Evolutionary conservation across 1,140 invertebrate species (phyloP).

Genomic region (Paralvinella palmiformis): DNA sequence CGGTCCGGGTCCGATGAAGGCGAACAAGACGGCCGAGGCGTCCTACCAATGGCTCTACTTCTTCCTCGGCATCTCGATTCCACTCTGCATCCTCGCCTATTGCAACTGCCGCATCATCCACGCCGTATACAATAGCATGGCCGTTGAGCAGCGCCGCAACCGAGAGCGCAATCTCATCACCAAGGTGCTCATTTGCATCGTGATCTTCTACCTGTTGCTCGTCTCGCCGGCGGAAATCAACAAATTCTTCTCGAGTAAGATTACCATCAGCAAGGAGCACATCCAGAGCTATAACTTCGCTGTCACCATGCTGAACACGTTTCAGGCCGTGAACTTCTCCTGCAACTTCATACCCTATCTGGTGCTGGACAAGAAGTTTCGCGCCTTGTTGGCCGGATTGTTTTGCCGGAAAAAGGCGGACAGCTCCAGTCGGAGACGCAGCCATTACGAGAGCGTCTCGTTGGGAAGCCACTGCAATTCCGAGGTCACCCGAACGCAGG

Average conservation of each 20-base stretch:
- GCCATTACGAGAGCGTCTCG: no score
- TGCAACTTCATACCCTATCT: neutral
- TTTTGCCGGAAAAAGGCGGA: slow-evolving; percentile 3
- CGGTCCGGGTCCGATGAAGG: neutral
- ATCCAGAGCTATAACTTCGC: neutral
- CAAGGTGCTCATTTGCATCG: neutral
- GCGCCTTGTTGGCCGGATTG: no score
- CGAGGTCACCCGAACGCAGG: no score
- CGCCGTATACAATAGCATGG: no score
- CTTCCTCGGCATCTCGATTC: slow-evolving; percentile 20
- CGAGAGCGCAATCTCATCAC: neutral
- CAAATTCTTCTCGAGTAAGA: neutral
- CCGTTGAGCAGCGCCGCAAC: no score
- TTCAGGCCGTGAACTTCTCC: slow-evolving; percentile 4
- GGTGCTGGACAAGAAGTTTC: neutral
- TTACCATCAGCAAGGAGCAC: neutral
- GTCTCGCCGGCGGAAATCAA: neutral
- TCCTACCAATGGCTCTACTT: slow-evolving; percentile 19
- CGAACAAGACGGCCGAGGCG: slow-evolving; percentile 5
- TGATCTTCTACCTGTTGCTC: slow-evolving; percentile 6
- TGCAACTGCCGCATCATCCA: slow-evolving; percentile 28
- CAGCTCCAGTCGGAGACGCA: neutral
- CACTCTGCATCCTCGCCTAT: slow-evolving; percentile 22
- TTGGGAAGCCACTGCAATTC: no score
- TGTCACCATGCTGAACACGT: neutral